Evolutionary conservation across 2,113 vertebrate genomes (phyloP), one percentile per base, ranked within the genome.

Genomic region (Oxygymnocypris stewartii): DNA sequence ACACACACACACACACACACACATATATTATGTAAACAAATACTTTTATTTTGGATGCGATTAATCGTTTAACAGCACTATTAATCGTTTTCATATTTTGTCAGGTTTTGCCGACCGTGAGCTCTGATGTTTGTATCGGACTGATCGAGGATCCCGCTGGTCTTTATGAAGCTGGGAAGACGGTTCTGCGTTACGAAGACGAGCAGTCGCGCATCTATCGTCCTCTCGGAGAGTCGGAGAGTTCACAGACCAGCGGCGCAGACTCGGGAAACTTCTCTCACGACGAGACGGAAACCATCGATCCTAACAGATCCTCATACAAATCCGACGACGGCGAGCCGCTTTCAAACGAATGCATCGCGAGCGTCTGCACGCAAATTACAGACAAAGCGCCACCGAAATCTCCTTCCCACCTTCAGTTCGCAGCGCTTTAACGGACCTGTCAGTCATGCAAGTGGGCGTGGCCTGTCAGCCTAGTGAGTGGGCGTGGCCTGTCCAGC

Each of bases 221-320:
- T 2, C 91, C 87, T 0, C 84, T n/a, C 1, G 80, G 91, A 0
- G 96, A 96, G 85, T 92, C 94, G 0, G 97, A 98, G 92, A 96
- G 95, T 71, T 98, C 97, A 0, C 96, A 97, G 1, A 94, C 94
- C 92, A 98, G 97, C 0, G 96, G 98, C 3, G 96, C 95, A 40
- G 98, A 99, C 92, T 98, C 97, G 0, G 97, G 97, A 54, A 93
- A 97, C 84, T 98, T 96, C 91, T 99, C 98, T 7, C 96, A 96
- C 0, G 97, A 98, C 73, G 97, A 96, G 86, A 96, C 93, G 2
- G 96, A 97, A 0, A 42, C 57, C 35, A 14, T 13, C 84, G 91
- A 88, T 87, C 85, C 84, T 1, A 90, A 92, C 6, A 90, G 54
- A 79, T 1, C 51, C 18, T 23, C 51, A 2, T 5, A 37, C 35